phyloP scores from a whole-genome alignment of 2,113 vertebrate species.

The Emydocephalus ijimae region DNA sequence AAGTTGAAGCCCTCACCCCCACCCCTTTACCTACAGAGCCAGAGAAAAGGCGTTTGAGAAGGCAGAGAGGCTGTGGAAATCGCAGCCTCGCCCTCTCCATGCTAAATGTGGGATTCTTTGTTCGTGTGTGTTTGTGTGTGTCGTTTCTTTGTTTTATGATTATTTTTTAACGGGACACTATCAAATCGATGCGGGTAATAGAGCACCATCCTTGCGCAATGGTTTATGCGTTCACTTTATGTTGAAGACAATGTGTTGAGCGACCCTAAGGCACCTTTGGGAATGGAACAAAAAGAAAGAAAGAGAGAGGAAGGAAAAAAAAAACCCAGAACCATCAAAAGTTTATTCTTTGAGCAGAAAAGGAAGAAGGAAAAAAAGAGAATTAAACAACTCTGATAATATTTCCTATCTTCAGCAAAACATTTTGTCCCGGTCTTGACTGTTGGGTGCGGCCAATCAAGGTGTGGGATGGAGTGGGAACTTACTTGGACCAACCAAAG shows the following conservation, averaged over 20 bases:
- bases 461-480: not conserved
- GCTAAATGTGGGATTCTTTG: constrained; percentile 10
- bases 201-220: constrained; percentile 78
- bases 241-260: constrained; percentile 79
- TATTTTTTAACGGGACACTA: constrained; percentile 31
- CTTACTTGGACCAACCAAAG: not conserved
- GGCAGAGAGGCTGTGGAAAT: constrained; percentile 24
- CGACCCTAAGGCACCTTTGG: constrained; percentile 85
- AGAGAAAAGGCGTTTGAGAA: constrained; percentile 12
- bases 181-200: constrained; percentile 84
- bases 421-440: not conserved
- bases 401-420: constrained; percentile 18
- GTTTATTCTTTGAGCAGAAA: constrained; percentile 36
- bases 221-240: constrained; percentile 80
- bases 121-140: not conserved
- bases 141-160: not conserved
- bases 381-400: not conserved
- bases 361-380: not conserved
- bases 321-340: not conserved
- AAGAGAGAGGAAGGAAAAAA: not conserved
- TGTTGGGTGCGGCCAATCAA: constrained; percentile 13
- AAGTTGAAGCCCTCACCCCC: not conserved
- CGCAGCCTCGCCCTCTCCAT: not conserved
- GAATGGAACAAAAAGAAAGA: constrained; percentile 64
- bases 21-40: not conserved